Percentiles rank a stretch among this genome's conserved stretches.
phyloP scores from a whole-genome alignment of 2,888 invertebrate genomes.

The Tenthredo mesomela region DNA sequence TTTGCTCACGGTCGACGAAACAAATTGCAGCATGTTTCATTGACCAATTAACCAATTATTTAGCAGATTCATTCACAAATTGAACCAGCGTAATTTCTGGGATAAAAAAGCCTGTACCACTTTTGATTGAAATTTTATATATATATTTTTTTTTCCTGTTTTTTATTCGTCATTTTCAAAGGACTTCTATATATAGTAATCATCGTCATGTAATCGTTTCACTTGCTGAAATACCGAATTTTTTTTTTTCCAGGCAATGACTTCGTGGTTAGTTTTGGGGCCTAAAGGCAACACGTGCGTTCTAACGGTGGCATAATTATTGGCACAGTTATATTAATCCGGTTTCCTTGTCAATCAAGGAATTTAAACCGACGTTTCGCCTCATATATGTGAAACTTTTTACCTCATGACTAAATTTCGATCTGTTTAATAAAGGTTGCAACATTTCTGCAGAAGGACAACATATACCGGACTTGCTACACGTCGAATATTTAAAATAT shows the following conservation, averaged over 20 bases:
- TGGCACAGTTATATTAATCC: neutral
- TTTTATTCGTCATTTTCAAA: neutral
- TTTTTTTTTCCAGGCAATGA: neutral
- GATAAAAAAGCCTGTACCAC: no score
- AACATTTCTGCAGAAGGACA: neutral
- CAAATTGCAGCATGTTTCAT: no score
- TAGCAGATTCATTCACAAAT: no score
- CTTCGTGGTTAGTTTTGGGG: neutral
- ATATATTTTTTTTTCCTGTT: no score
- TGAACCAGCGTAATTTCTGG: no score
- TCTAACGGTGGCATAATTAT: neutral
- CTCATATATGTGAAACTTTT: neutral
- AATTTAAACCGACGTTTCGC: neutral
- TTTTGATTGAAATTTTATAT: no score
- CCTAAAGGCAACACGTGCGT: neutral
- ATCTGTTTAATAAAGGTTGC: neutral
- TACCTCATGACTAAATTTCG: no score
- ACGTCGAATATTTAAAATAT: no score
- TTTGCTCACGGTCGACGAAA: no score
- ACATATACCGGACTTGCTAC: neutral
- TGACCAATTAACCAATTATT: no score
- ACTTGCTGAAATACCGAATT: neutral
- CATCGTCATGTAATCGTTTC: neutral
- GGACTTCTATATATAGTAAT: neutral
- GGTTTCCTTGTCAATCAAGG: constrained; percentile 6